These are phyloP conservation scores for Epicauta chinensis DNA, from an alignment of 1,140 invertebrate species.

Conservation along the genomic window DNA sequence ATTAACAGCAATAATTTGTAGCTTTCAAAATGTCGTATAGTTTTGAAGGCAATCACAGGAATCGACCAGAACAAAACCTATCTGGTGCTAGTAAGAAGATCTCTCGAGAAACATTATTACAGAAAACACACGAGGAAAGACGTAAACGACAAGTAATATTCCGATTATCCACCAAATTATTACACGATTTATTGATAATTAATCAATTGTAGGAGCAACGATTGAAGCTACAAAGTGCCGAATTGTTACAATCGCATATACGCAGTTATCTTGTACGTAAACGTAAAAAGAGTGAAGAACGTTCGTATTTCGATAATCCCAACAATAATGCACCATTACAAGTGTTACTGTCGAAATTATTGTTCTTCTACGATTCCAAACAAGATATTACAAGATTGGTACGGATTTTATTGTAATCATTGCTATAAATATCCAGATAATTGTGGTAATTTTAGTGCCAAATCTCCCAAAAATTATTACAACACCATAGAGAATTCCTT, in stretches of 20 bases:
- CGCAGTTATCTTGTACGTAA: constrained; percentile 68
- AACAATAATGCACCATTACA: constrained; percentile 47
- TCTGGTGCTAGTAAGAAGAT: constrained; percentile 76
- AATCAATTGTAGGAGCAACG: constrained; percentile 54
- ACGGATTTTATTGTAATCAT: constrained; percentile 33
- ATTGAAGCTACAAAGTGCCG: constrained; percentile 57
- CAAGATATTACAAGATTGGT: constrained; percentile 68
- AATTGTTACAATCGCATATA: constrained; percentile 73
- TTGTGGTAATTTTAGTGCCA: constrained; percentile 45
- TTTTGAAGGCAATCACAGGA: constrained; percentile 88
- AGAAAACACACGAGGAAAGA: constrained; percentile 75
- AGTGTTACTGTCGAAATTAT: constrained; percentile 54
- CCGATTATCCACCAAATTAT: neutral
- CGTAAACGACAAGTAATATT: constrained; percentile 70
- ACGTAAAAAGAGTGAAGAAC: constrained; percentile 55
- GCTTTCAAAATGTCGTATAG: constrained; percentile 57
- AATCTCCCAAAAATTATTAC: constrained; percentile 53
- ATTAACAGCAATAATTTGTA: too few relatives aligned
- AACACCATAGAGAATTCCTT: constrained; percentile 52
- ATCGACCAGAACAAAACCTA: constrained; percentile 83
- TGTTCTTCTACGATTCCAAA: constrained; percentile 70
- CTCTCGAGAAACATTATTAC: constrained; percentile 69
- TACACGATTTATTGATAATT: neutral
- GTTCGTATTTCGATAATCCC: constrained; percentile 59
- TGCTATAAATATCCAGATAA: neutral